Evolutionary conservation across 1,140 invertebrate genomes (phyloP).

Genomic region (Meteorus sp.): DNA sequence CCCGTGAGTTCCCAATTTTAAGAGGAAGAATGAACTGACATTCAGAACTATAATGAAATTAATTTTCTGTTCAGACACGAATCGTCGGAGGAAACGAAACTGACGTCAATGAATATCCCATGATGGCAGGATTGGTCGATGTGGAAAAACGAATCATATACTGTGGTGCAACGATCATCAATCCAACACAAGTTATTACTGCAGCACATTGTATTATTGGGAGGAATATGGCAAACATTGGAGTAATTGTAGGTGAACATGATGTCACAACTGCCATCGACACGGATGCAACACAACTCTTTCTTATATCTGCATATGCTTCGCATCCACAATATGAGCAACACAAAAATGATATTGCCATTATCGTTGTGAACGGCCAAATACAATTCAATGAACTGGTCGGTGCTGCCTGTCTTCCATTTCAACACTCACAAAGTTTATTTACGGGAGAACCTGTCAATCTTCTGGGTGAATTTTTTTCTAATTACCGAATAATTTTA

Average conservation of each 20-base stretch:
- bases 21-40: too few relatives aligned
- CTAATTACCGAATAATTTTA: too few relatives aligned
- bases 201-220: conserved; percentile 68
- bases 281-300: conserved; percentile 44
- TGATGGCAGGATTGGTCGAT: conserved; percentile 67
- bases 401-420: conserved; percentile 69
- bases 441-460: conserved; percentile 58
- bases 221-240: conserved; percentile 31
- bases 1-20: conserved; percentile 49
- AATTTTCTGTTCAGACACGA: conserved; percentile 52
- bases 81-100: conserved; percentile 67
- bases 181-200: conserved; percentile 64
- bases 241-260: conserved; percentile 63
- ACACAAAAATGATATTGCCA: conserved; percentile 66
- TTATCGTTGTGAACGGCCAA: conserved; percentile 55
- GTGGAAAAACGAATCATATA: conserved; percentile 43
- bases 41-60: neutral
- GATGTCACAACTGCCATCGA: conserved; percentile 47
- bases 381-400: conserved; percentile 62
- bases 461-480: conserved; percentile 57
- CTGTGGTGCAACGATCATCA: conserved; percentile 71
- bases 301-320: conserved; percentile 35
- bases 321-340: conserved; percentile 51
- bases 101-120: conserved; percentile 66
- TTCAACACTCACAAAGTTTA: conserved; percentile 53